Conservation (phyloP, 2,797 vertebrate genomes). For the Microchirus variegatus region DNA sequence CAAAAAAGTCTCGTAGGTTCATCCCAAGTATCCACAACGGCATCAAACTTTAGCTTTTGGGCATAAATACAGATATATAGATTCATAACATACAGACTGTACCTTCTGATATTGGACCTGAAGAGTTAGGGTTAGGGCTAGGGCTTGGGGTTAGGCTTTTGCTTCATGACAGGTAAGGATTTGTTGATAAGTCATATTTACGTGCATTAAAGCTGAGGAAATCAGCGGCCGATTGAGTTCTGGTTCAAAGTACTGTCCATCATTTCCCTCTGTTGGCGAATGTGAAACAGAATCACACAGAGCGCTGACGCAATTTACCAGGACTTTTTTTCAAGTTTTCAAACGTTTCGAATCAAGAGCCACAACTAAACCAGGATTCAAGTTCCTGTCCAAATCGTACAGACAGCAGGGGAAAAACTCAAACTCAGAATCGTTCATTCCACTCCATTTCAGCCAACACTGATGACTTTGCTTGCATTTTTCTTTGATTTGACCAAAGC, state of each 20-base stretch:
- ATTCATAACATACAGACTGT: too few species aligned
- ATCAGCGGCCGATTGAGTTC: too few species aligned
- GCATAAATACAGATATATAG: background rate
- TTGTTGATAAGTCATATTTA: too few species aligned
- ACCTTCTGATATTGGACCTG: too few species aligned
- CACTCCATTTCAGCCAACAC: slow-evolving; percentile 44
- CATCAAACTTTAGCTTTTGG: background rate
- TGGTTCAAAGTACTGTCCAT: too few species aligned
- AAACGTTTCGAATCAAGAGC: too few species aligned
- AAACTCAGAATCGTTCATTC: slow-evolving; percentile 26
- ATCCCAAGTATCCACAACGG: background rate
- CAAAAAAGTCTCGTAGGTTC: background rate
- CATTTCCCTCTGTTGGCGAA: background rate
- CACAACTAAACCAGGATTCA: slow-evolving; percentile 40
- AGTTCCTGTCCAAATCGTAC: slow-evolving; percentile 35
- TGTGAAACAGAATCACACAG: background rate
- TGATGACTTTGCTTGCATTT: slow-evolving; percentile 41
- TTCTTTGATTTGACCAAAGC: slow-evolving; percentile 44
- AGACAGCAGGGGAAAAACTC: slow-evolving; percentile 32
- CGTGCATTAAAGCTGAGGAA: too few species aligned
- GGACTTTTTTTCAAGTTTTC: slow-evolving; percentile 5
- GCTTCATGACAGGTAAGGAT: too few species aligned
- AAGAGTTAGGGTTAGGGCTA: too few species aligned
- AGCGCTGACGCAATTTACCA: slow-evolving; percentile 17
- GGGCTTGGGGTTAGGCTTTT: too few species aligned